Evolutionary conservation across 2,113 vertebrate genomes (phyloP).

Genomic region (Trichomycterus rosablanca): DNA sequence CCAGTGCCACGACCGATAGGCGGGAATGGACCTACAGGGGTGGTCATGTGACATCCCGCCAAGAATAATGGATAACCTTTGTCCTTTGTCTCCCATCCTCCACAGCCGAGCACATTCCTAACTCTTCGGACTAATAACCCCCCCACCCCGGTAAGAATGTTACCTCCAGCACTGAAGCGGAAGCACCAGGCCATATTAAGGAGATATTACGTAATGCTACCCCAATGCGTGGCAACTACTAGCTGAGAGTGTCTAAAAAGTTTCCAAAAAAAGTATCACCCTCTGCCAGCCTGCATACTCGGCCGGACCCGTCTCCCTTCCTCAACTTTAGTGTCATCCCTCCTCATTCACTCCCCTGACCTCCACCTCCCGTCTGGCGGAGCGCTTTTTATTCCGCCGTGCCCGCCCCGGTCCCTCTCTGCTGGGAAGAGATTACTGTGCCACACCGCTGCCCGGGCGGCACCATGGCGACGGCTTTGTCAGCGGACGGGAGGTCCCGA

Average conservation of each 20-base stretch:
- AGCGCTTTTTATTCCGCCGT: neutral
- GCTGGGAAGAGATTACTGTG: slow-evolving; percentile 38
- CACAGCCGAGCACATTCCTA: slow-evolving; percentile 26
- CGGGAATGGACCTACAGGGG: slow-evolving; percentile 2
- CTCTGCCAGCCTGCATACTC: neutral
- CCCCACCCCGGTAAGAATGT: no score
- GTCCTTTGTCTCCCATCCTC: slow-evolving; percentile 26
- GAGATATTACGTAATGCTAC: neutral
- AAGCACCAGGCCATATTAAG: neutral
- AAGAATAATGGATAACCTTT: slow-evolving; percentile 43
- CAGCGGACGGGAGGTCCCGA: slow-evolving; percentile 45
- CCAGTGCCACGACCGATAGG: neutral
- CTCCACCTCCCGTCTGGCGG: neutral
- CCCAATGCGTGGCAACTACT: neutral
- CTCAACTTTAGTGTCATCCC: slow-evolving; percentile 29
- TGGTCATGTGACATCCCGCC: slow-evolving; percentile 24
- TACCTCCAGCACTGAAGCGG: neutral
- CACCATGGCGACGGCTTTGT: slow-evolving; percentile 56
- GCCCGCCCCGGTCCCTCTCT: slow-evolving; percentile 2
- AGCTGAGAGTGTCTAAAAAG: slow-evolving; percentile 5
- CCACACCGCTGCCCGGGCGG: slow-evolving; percentile 30
- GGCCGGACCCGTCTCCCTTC: neutral
- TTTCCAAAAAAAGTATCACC: neutral
- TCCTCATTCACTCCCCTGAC: slow-evolving; percentile 8
- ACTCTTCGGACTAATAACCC: no score